These are phyloP conservation scores for Aspidiotus rigidus DNA, from an alignment of 2,888 invertebrate species.

Conservation along the genomic window DNA sequence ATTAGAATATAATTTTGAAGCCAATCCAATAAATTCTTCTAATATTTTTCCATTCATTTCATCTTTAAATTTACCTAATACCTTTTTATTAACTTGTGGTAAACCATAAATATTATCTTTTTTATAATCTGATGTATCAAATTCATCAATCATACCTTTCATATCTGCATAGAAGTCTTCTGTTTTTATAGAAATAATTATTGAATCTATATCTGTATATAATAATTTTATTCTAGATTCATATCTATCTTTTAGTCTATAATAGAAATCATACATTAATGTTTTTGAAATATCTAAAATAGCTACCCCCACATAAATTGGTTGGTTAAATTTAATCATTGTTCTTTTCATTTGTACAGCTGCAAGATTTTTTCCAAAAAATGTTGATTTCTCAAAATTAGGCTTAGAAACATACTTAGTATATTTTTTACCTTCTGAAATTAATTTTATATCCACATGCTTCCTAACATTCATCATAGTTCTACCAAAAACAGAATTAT, in stretches of 20 bases:
- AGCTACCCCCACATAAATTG: slow-evolving; percentile 23
- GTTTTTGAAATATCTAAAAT: slow-evolving; percentile 34
- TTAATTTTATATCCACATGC: slow-evolving; percentile 47
- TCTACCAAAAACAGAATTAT: slow-evolving; percentile 43
- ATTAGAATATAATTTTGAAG: slow-evolving; percentile 7
- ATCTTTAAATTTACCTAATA: slow-evolving; percentile 1
- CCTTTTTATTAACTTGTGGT: slow-evolving; percentile 6
- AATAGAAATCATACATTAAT: slow-evolving; percentile 32
- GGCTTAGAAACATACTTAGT: slow-evolving; percentile 41
- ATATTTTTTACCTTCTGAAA: slow-evolving; percentile 42
- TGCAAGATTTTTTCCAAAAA: slow-evolving; percentile 19
- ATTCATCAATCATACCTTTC: not conserved
- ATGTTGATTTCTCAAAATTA: slow-evolving; percentile 19
- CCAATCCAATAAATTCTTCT: slow-evolving; percentile 8
- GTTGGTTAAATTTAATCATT: slow-evolving; percentile 8
- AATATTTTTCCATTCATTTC: slow-evolving; percentile 10
- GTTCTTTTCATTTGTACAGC: slow-evolving; percentile 13
- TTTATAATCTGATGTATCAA: slow-evolving; percentile 3
- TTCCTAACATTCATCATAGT: slow-evolving; percentile 39
- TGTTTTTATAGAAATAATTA: slow-evolving; percentile 27
- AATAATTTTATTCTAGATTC: slow-evolving; percentile 7
- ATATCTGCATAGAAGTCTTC: slow-evolving; percentile 24
- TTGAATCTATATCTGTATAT: slow-evolving; percentile 23
- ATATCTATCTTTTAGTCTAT: slow-evolving; percentile 25
- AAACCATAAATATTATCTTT: not conserved